These are phyloP conservation scores for Halocaridina rubra DNA, from an alignment of 2,888 invertebrate species.

Conservation along the genomic window DNA sequence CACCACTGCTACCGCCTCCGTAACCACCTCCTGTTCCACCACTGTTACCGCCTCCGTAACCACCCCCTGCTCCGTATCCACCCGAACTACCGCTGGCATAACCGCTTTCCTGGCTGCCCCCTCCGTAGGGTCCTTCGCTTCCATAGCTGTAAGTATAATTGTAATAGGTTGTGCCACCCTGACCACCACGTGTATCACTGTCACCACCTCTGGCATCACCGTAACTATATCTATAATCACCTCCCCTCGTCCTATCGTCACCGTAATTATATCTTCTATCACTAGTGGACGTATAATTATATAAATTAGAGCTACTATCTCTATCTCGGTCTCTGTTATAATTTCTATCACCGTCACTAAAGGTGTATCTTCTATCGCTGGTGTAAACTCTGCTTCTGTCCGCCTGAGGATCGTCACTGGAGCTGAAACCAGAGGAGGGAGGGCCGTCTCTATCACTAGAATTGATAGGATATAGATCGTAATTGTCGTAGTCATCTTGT, in stretches of 20 bases:
- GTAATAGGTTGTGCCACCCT: neutral
- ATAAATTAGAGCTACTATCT: neutral
- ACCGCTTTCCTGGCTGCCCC: neutral
- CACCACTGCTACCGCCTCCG: constrained; percentile 64
- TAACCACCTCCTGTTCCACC: constrained; percentile 9
- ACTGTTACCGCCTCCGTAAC: neutral
- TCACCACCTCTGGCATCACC: neutral
- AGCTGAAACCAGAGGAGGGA: neutral
- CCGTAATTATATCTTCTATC: constrained; percentile 9
- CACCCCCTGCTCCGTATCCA: constrained; percentile 17
- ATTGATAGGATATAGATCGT: neutral
- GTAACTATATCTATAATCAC: neutral
- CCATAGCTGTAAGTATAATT: neutral
- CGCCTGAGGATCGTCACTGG: neutral
- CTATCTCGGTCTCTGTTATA: neutral
- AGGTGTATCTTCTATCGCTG: neutral
- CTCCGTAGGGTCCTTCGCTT: neutral
- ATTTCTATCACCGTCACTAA: neutral
- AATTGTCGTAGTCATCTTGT: neutral
- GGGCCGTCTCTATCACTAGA: neutral
- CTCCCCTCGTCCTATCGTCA: neutral
- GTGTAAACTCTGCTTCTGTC: neutral
- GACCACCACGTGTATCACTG: neutral
- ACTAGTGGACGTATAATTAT: neutral
- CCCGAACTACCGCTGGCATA: neutral